Evolutionary conservation across 2,113 vertebrate species (phyloP).

Genomic region (Paramormyrops kingsleyae): DNA sequence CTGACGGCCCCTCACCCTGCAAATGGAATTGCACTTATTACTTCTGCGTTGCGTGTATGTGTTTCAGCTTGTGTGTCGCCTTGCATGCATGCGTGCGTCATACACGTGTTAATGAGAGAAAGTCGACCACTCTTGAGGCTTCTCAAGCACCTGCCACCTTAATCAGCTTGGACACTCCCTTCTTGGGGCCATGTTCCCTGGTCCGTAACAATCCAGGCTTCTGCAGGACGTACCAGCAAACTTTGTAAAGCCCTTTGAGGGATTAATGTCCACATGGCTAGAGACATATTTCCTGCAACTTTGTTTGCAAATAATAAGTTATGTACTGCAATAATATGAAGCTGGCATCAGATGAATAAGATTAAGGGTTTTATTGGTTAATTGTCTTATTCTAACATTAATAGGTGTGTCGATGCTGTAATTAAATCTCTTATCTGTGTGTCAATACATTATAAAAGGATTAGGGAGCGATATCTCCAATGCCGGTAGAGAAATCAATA

Average conservation of each 20-base stretch:
- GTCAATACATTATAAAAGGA: conserved; percentile 14
- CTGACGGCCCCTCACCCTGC: conserved; percentile 21
- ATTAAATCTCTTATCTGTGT: conserved; percentile 15
- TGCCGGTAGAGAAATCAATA: background rate
- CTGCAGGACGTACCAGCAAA: background rate
- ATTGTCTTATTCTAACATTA: background rate
- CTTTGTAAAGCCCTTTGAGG: background rate
- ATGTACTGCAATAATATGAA: background rate
- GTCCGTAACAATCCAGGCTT: background rate
- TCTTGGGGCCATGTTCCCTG: background rate
- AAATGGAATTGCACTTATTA: conserved; percentile 23
- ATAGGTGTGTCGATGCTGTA: background rate
- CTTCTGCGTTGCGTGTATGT: background rate
- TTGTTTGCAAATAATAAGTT: background rate
- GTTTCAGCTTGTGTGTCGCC: background rate
- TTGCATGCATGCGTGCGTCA: conserved; percentile 5
- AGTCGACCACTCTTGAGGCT: background rate
- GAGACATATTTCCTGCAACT: background rate
- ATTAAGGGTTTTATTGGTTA: conserved; percentile 10
- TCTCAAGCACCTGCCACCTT: background rate
- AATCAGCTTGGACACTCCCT: background rate
- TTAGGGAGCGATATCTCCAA: background rate
- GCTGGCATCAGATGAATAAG: background rate
- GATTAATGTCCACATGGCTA: background rate
- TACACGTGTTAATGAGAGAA: conserved; percentile 4